These are phyloP conservation scores for Diabrotica balteata DNA, from an alignment of 2,888 invertebrate species.

Conservation along the genomic window DNA sequence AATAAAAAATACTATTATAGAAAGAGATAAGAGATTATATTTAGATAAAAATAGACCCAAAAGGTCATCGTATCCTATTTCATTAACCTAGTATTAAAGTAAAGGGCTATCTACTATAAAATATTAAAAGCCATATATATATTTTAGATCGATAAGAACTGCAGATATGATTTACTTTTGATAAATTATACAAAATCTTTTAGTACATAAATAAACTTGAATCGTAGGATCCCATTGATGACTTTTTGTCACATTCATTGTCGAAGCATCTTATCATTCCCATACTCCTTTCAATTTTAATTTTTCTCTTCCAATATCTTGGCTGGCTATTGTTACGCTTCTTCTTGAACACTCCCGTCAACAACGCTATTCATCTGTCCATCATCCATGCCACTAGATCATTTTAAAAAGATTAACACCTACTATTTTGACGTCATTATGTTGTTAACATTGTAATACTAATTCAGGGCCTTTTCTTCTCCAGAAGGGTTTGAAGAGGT, in stretches of 20 bases:
- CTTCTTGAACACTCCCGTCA: constrained; percentile 54
- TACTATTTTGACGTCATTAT: constrained; percentile 52
- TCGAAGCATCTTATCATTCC: constrained; percentile 53
- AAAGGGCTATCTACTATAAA: too few species aligned
- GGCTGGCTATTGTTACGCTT: constrained; percentile 52
- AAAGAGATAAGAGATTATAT: too few species aligned
- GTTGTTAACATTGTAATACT: constrained; percentile 39
- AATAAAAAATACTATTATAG: too few species aligned
- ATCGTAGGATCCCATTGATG: too few species aligned
- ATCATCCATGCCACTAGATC: constrained; percentile 57
- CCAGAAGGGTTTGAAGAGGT: constrained; percentile 6
- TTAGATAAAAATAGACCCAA: too few species aligned
- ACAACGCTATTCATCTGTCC: constrained; percentile 54
- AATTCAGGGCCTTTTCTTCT: constrained; percentile 21
- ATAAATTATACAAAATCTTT: too few species aligned
- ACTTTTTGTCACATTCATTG: constrained; percentile 11
- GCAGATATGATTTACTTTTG: too few species aligned
- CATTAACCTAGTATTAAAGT: too few species aligned
- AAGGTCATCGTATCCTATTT: too few species aligned
- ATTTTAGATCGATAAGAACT: too few species aligned
- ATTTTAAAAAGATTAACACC: constrained; percentile 57
- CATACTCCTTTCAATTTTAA: constrained; percentile 11
- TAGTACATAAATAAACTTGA: too few species aligned
- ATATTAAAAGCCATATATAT: too few species aligned
- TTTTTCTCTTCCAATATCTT: constrained; percentile 51